Base-by-base conservation (phyloP, 2,113 vertebrate genomes). In the Cinclus mexicanus region DNA sequence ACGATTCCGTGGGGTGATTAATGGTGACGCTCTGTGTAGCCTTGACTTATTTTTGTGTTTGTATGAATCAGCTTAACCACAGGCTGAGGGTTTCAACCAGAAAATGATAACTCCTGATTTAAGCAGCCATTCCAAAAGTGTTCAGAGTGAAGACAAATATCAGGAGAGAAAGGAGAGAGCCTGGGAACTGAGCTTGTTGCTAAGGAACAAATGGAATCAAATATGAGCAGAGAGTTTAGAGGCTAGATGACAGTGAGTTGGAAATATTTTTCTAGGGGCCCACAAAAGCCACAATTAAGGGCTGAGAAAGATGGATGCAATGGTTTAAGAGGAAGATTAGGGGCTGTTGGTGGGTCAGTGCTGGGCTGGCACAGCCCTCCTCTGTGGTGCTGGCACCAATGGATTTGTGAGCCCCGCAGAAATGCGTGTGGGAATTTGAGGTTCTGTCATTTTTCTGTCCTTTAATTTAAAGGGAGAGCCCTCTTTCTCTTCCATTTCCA, bases 171-270 rank as follows among this genome's bases (percentile, higher is more conserved):
- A 76, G 2, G 57, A 26, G 90, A 60, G 94, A 82, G 87, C 94
- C 92, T 91, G 94, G 88, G 95, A 94, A 81, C 22, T 0, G 59
- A 60, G 76, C 77, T 79, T n/a, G 96, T 95, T 96, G 95, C 95
- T 96, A 84, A 87, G 95, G 39, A 78, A 91, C 87, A 56, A 21
- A 61, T 3, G 12, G 86, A 74, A 61, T 52, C 57, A 78, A 91
- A 82, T 29, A 80, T 2, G 31, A 82, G 4, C 77, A 41, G 77
- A 67, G 74, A 52, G 67, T 53, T 39, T 75, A 69, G 67, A 64
- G 93, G 68, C 69, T 64, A 46, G 61, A 87, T 24, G 83, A 52
- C 69, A 89, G 49, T 37, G 28, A 59, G 63, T 67, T 44, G 63
- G 86, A 64, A 87, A 64, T 74, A 64, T 78, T 92, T 93, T 93